phyloP scores from a whole-genome alignment of 2,113 vertebrate species.

The Podocnemis expansa region DNA sequence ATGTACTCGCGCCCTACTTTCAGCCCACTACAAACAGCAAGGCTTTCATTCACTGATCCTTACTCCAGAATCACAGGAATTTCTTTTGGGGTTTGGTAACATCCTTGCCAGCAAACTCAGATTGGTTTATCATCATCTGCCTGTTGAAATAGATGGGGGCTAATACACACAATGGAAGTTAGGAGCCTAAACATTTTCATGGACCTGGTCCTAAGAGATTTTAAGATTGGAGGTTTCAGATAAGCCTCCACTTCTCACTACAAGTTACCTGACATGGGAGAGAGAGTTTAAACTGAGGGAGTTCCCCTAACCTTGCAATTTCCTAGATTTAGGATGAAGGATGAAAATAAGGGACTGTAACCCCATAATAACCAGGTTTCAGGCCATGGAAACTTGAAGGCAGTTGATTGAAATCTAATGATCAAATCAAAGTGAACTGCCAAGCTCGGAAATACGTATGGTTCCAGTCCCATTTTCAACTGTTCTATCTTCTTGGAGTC shows the following conservation, averaged over 20 bases:
- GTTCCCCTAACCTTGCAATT: background rate
- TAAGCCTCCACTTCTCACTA: background rate
- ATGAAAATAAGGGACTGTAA: background rate
- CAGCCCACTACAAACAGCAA: background rate
- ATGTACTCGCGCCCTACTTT: background rate
- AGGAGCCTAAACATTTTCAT: background rate
- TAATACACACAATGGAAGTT: background rate
- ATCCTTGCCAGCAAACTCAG: background rate
- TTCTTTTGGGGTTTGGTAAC: background rate
- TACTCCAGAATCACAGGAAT: background rate
- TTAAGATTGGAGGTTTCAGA: background rate
- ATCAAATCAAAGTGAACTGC: background rate
- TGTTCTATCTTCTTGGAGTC: background rate
- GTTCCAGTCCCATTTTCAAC: background rate
- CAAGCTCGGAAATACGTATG: fast-evolving
- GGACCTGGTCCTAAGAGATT: background rate
- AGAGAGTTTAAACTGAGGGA: background rate
- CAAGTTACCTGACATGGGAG: background rate
- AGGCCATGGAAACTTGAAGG: background rate
- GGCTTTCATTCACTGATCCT: background rate
- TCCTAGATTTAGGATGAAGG: background rate
- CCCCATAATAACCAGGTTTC: background rate
- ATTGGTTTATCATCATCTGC: background rate
- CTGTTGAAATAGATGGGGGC: background rate
- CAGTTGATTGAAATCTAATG: background rate